Evolutionary conservation across 2,888 invertebrate species (phyloP).

Genomic region (Argynnis bischoffii): DNA sequence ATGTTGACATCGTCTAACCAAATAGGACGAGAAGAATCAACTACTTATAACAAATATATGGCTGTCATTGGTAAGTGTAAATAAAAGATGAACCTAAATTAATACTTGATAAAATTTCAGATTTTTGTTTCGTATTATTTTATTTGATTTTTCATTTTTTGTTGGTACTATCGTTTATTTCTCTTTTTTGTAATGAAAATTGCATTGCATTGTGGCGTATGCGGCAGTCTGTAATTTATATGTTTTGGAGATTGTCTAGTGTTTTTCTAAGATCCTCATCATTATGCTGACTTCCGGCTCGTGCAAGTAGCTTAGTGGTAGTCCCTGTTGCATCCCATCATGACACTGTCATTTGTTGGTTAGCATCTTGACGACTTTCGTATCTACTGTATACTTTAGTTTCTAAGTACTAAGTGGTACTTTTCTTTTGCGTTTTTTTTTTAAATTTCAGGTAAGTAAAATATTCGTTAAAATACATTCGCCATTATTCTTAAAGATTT

Average conservation of each 20-base stretch:
- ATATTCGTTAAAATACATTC: neutral
- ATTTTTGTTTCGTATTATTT: conserved; percentile 60
- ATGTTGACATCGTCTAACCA: conserved; percentile 86
- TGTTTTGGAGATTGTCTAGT: conserved; percentile 61
- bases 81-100: conserved; percentile 79
- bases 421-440: conserved; percentile 27
- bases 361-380: conserved; percentile 41
- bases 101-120: conserved; percentile 76
- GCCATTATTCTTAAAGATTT: neutral
- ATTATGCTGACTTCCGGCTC: conserved; percentile 57
- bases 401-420: conserved; percentile 24
- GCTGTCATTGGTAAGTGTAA: conserved; percentile 96
- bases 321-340: conserved; percentile 69
- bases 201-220: conserved; percentile 80
- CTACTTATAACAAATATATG: conserved; percentile 97
- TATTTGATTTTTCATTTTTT: conserved; percentile 51
- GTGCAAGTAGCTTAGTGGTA: conserved; percentile 65
- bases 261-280: conserved; percentile 53
- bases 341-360: conserved; percentile 48
- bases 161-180: conserved; percentile 55
- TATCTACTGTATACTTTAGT: conserved; percentile 32
- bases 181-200: conserved; percentile 71
- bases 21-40: conserved; percentile 97
- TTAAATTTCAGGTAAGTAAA: conserved; percentile 41
- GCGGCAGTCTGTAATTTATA: conserved; percentile 67